A percentile compares a stretch with the other conserved stretches of the same genome.
Conservation (phyloP, 2,888 invertebrate genomes). For the Bellardia bayeri region DNA sequence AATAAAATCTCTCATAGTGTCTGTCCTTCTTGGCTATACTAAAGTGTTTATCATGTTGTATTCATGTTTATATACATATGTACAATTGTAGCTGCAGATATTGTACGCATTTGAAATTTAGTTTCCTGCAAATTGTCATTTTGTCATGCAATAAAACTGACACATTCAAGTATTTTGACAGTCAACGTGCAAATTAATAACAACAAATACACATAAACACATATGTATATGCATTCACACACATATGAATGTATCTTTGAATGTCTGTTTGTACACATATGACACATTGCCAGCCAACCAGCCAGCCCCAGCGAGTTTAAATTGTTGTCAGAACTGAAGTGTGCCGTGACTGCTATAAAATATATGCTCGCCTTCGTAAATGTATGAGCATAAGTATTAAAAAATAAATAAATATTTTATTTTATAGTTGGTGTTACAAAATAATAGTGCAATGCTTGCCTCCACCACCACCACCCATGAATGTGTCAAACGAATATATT, state of each 20-base stretch:
- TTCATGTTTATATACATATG: too few relatives aligned
- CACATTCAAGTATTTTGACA: slow-evolving; percentile 68
- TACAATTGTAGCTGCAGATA: too few relatives aligned
- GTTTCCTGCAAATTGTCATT: slow-evolving; percentile 60
- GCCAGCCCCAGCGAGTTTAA: slow-evolving; percentile 44
- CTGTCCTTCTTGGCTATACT: not conserved
- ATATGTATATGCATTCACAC: not conserved
- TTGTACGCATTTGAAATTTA: slow-evolving; percentile 34
- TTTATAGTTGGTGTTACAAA: not conserved
- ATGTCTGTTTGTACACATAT: slow-evolving; percentile 15
- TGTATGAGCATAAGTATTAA: not conserved
- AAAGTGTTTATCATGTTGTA: too few relatives aligned
- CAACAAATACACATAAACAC: slow-evolving; percentile 27
- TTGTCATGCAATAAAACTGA: slow-evolving; percentile 58
- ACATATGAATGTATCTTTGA: not conserved
- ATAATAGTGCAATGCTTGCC: not conserved
- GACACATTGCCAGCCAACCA: slow-evolving; percentile 31
- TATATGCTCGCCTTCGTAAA: slow-evolving; percentile 27
- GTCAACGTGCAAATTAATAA: slow-evolving; percentile 49
- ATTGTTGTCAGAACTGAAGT: slow-evolving; percentile 55
- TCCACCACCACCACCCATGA: slow-evolving; percentile 9
- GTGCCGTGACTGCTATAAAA: slow-evolving; percentile 43
- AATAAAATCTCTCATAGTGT: slow-evolving; percentile 3
- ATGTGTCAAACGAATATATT: slow-evolving; percentile 43
- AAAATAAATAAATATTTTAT: slow-evolving; percentile 14